A percentile compares a stretch with the other conserved stretches of the same genome.
phyloP scores from a whole-genome alignment of 53 echinoderm and acorn worm species.

The Astropecten irregularis region DNA sequence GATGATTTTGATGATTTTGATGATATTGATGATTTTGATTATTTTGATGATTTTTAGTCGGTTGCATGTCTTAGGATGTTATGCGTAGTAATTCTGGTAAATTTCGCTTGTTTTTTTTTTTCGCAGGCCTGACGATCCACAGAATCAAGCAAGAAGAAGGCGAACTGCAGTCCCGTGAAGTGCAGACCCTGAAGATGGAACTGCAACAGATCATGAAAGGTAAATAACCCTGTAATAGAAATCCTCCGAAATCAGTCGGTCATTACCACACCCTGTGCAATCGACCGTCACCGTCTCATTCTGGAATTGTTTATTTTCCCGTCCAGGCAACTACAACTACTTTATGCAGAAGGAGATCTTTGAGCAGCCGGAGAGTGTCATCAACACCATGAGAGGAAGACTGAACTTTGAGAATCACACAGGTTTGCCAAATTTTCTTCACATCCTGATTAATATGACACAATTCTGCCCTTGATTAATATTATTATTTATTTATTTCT shows the following conservation, averaged over 20 bases:
- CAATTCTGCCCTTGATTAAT: too few species aligned
- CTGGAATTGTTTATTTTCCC: background rate
- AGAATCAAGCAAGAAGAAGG: constrained; percentile 89
- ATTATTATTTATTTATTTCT: constrained; percentile 8
- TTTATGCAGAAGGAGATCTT: constrained; percentile 99
- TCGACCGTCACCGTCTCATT: too few species aligned
- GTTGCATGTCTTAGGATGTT: too few species aligned
- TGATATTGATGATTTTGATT: too few species aligned
- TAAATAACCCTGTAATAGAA: constrained; percentile 49
- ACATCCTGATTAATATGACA: too few species aligned
- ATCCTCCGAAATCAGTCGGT: too few species aligned
- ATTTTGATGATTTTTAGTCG: too few species aligned
- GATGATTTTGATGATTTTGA: too few species aligned
- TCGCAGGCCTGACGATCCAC: constrained; percentile 86
- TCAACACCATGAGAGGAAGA: constrained; percentile 98
- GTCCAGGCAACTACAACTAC: constrained; percentile 84
- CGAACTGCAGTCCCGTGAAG: constrained; percentile 83
- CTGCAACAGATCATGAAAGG: constrained; percentile 99
- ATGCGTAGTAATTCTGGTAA: too few species aligned
- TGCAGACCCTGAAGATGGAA: constrained; percentile 98
- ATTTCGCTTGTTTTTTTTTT: too few species aligned
- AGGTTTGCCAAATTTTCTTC: too few species aligned
- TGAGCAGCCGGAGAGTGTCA: constrained; percentile 96
- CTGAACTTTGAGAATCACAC: constrained; percentile 84
- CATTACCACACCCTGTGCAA: too few species aligned